Evolutionary conservation across 1,140 invertebrate species (phyloP), one percentile per base, ranked within the genome.

Genomic region (Drosophila bifasciata): DNA sequence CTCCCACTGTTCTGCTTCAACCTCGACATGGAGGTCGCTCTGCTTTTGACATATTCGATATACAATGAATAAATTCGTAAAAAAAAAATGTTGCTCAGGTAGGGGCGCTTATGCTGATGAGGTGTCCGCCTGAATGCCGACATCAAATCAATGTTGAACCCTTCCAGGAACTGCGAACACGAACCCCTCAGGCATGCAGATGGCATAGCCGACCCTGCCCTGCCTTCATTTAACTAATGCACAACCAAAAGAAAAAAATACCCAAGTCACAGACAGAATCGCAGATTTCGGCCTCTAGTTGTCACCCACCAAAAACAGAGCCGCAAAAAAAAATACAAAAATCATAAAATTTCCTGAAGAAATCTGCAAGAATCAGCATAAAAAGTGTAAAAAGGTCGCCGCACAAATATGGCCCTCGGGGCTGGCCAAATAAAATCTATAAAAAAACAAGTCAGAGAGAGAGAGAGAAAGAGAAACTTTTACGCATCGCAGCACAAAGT

Each of bases 401-500:
- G 55, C 25, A 70, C 50, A 84, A 75, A 83, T 57, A 56, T 56
- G 52, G 66, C 61, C 61, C 62, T 67, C 43, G 66, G 59, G 58
- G 64, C 41, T 45, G 50, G 62, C 48, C 44, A 53, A 75, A 62
- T 21, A 57, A 74, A 81, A 61, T 81, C 73, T 68, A 63, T 64
- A 69, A 52, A 69, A 52, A 66, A 67, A 5, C 32, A 11, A 36
- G 32, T 7, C 23, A 25, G 62, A 64, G 44, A 48, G 46, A 17
- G 21, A 41, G 49, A 53, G 40, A 15, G 21, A 41, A 41, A 55
- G 45, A 19, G 32, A 79, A 84, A 79, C 75, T 79, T 84, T 84
- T 79, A 84, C 75, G 66, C 79, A 79, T 79, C 75, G 62, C 32
- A 71, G 71, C 79, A 76, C 80, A 84, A 84, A 84, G 76, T 79